Conservation (phyloP, 2,113 vertebrate species). For the Mirza zaza region DNA sequence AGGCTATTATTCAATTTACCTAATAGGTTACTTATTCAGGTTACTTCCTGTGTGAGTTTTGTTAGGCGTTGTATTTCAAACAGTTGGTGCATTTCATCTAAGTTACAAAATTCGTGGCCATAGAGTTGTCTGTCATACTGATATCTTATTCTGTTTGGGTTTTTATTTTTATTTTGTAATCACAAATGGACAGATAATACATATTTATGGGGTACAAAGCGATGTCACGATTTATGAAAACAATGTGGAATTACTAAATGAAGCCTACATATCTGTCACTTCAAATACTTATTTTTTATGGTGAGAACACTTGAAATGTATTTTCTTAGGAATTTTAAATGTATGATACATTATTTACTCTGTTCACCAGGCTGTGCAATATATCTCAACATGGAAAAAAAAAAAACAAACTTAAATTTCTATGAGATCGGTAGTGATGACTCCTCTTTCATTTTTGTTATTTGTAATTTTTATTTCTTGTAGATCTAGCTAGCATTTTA, state of each 20-base stretch:
- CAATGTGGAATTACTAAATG: not conserved
- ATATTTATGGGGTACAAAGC: not conserved
- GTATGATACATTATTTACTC: not conserved
- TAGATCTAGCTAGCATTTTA: not conserved
- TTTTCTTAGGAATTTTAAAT: not conserved
- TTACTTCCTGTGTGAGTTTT: not conserved
- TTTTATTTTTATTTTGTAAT: not conserved
- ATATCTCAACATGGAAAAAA: too few relatives aligned
- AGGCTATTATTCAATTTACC: not conserved
- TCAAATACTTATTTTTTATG: not conserved
- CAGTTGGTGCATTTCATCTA: not conserved
- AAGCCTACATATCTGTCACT: not conserved
- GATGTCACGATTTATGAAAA: not conserved
- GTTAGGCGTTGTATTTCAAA: not conserved
- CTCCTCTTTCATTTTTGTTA: not conserved
- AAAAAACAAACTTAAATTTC: rapidly evolving
- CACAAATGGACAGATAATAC: not conserved
- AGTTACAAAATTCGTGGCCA: not conserved
- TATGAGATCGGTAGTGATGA: not conserved
- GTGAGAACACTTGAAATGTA: not conserved
- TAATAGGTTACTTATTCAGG: not conserved
- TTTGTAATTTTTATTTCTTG: not conserved
- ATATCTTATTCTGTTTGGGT: not conserved
- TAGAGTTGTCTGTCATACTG: too few relatives aligned
- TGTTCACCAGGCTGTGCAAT: too few relatives aligned